A percentile compares a stretch with the other conserved stretches of the same genome.
Conservation (phyloP, 2,797 vertebrate genomes). For the Cebuella pygmaea region DNA sequence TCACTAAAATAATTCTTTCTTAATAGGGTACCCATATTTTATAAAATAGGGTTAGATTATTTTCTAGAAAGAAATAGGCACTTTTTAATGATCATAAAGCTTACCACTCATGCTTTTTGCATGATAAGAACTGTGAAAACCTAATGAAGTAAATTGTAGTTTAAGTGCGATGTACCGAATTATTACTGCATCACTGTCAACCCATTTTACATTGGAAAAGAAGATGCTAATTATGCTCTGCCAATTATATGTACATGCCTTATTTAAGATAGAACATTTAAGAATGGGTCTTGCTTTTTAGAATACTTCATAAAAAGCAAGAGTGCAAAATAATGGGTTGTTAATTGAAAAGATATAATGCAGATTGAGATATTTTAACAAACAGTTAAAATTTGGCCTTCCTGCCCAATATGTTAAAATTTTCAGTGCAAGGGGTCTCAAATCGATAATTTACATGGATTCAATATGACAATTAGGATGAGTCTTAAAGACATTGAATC, state of each 20-base stretch:
- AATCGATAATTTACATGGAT: neutral
- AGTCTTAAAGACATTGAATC: neutral
- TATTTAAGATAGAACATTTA: slow-evolving; percentile 24
- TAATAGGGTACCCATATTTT: slow-evolving; percentile 14
- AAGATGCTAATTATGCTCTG: neutral
- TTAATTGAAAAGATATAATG: neutral
- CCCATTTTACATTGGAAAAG: neutral
- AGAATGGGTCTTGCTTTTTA: neutral
- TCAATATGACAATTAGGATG: neutral
- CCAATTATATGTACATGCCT: slow-evolving; percentile 8
- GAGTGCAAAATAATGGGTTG: neutral
- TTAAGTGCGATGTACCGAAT: slow-evolving; percentile 1
- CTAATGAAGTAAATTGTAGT: neutral
- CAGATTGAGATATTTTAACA: neutral
- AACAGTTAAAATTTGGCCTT: neutral
- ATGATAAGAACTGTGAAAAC: neutral
- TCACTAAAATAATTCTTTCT: slow-evolving; percentile 25
- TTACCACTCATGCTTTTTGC: slow-evolving; percentile 5
- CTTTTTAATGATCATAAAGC: neutral
- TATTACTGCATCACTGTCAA: neutral
- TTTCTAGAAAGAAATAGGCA: neutral
- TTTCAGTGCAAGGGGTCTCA: neutral
- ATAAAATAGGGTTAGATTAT: neutral
- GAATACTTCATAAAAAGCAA: neutral
- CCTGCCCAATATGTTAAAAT: neutral